Evolutionary conservation across 2,888 invertebrate species (phyloP).

Genomic region (Escarpia spicata): DNA sequence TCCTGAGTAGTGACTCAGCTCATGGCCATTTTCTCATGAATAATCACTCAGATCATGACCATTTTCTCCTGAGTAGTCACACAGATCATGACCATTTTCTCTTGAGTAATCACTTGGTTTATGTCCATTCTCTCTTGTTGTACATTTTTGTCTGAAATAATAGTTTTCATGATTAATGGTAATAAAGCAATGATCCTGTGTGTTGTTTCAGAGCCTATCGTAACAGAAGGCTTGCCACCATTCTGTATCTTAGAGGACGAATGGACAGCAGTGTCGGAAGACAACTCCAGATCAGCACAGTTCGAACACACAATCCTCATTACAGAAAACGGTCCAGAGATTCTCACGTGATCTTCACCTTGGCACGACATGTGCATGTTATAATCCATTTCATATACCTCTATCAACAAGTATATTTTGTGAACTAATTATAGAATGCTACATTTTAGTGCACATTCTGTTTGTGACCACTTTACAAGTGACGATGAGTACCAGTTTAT

Average conservation of each 20-base stretch:
- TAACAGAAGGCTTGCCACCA: slow-evolving; percentile 73
- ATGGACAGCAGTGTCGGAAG: slow-evolving; percentile 90
- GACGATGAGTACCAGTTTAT: not conserved
- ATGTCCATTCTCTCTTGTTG: not conserved
- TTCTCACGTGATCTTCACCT: slow-evolving; percentile 73
- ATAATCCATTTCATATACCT: not conserved
- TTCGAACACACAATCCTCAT: slow-evolving; percentile 91
- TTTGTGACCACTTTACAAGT: not conserved
- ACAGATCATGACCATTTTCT: not conserved
- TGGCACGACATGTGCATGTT: not conserved
- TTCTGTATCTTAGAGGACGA: slow-evolving; percentile 74
- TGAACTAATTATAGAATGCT: not conserved
- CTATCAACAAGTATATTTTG: not conserved
- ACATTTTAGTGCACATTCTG: not conserved
- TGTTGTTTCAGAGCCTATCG: slow-evolving; percentile 76
- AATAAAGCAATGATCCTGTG: not conserved
- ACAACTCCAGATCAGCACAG: slow-evolving; percentile 86
- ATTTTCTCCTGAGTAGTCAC: not conserved
- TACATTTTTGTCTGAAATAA: too few species aligned
- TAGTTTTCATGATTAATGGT: not conserved
- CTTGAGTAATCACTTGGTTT: not conserved
- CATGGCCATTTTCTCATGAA: not conserved
- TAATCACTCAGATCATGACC: not conserved
- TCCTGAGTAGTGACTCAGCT: not conserved
- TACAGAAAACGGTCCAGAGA: slow-evolving; percentile 79